phyloP scores from a whole-genome alignment of 2,797 vertebrate species.

The Pangasius krempfi region DNA sequence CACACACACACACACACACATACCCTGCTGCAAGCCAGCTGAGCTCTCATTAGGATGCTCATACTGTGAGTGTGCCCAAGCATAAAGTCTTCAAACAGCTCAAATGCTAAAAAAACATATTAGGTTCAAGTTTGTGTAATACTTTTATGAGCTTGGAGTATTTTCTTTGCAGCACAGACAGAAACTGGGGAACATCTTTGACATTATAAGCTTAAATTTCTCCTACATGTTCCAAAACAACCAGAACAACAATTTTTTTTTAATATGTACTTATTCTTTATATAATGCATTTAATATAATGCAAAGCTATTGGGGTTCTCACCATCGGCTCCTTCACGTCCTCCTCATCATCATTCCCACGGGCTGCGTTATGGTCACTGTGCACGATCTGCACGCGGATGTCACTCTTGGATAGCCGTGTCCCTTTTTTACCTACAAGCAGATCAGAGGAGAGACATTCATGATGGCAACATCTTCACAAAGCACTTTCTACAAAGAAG shows the following conservation, averaged over 20 bases:
- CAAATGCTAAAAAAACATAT: conserved; percentile 4
- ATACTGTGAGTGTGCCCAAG: conserved; percentile 26
- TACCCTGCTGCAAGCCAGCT: conserved; percentile 30
- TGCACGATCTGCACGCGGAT: conserved; percentile 85
- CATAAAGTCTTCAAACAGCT: conserved; percentile 18
- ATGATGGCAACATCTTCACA: conserved; percentile 41
- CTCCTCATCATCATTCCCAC: conserved; percentile 82
- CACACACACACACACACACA: background rate
- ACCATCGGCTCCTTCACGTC: conserved; percentile 80
- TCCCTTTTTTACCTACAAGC: conserved; percentile 76
- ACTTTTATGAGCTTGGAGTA: background rate
- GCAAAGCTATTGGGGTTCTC: conserved; percentile 38
- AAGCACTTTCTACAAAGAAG: conserved; percentile 10
- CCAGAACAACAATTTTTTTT: background rate
- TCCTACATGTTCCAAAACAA: background rate
- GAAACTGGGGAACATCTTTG: background rate
- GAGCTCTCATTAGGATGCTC: conserved; percentile 34
- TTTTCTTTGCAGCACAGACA: conserved; percentile 13
- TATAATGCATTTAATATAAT: no score
- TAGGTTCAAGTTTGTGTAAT: conserved; percentile 21
- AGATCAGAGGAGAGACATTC: conserved; percentile 34
- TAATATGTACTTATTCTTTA: background rate
- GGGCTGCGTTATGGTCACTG: conserved; percentile 82
- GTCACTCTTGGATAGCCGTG: conserved; percentile 85
- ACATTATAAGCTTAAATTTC: background rate